These are phyloP conservation scores for Drosophila ananassae DNA, from an alignment of 1,140 invertebrate species.

Conservation along the genomic window DNA sequence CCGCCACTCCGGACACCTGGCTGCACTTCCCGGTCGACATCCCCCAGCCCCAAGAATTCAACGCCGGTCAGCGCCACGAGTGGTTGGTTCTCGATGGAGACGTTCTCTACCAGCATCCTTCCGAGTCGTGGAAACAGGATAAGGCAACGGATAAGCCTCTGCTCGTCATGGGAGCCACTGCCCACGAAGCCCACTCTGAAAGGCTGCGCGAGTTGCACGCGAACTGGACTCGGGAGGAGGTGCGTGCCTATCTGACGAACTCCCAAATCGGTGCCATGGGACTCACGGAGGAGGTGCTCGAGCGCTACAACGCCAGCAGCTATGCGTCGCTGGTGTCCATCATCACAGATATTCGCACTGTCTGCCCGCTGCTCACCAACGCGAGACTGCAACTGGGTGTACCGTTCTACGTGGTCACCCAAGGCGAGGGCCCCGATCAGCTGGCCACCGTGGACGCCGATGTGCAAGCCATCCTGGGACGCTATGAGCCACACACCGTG, in stretches of 20 bases:
- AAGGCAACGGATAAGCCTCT: conserved; percentile 84
- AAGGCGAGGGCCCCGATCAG: conserved; percentile 85
- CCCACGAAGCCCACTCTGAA: conserved; percentile 87
- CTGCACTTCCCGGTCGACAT: conserved; percentile 86
- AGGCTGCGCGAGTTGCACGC: conserved; percentile 86
- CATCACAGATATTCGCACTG: conserved; percentile 91
- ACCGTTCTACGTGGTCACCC: conserved; percentile 90
- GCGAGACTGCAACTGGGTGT: conserved; percentile 86
- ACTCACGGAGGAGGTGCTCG: conserved; percentile 86
- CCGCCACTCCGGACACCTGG: conserved; percentile 89
- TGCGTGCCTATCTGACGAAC: conserved; percentile 87
- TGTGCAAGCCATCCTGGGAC: conserved; percentile 91
- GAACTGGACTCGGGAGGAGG: conserved; percentile 87
- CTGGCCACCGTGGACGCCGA: conserved; percentile 88
- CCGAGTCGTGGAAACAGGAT: conserved; percentile 85
- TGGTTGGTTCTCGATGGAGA: conserved; percentile 91
- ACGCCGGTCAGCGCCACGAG: conserved; percentile 87
- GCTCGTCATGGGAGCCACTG: conserved; percentile 89
- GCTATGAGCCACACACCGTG: conserved; percentile 88
- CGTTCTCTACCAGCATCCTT: conserved; percentile 87
- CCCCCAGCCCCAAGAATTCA: conserved; percentile 84
- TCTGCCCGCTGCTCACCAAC: conserved; percentile 90
- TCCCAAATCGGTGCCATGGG: conserved; percentile 87
- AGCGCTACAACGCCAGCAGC: conserved; percentile 87
- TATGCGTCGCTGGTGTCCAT: conserved; percentile 88